Evolutionary conservation across 2,797 vertebrate species (phyloP).

Genomic region (Vultur gryphus): DNA sequence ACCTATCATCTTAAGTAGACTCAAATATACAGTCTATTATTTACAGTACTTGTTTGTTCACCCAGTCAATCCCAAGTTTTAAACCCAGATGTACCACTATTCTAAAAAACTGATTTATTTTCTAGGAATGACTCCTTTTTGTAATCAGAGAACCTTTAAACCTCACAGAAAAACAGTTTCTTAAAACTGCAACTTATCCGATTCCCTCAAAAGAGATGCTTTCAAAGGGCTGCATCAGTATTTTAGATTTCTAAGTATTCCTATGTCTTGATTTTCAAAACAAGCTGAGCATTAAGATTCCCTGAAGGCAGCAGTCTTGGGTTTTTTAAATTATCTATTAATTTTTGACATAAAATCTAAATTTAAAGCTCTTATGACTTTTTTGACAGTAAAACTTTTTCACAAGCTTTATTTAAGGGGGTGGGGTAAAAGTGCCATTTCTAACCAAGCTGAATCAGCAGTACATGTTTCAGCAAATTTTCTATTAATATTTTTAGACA

Average conservation of each 20-base stretch:
- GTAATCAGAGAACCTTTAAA: neutral
- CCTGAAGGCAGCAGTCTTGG: neutral
- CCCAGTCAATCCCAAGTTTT: neutral
- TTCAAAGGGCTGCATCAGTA: neutral
- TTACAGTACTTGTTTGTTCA: neutral
- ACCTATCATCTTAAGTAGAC: neutral
- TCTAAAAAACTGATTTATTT: neutral
- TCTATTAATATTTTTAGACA: neutral
- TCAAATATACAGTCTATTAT: neutral
- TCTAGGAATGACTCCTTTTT: neutral
- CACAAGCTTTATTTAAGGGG: neutral
- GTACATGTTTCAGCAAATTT: neutral
- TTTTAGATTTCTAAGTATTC: neutral
- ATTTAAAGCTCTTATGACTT: neutral
- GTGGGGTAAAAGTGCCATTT: neutral
- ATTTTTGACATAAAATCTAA: neutral
- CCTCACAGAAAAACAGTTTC: neutral
- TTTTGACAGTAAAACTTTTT: neutral
- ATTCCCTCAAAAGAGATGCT: neutral
- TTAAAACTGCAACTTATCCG: neutral
- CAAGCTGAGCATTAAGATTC: neutral
- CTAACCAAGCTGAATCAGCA: neutral
- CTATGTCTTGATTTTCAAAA: neutral
- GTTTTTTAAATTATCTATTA: neutral
- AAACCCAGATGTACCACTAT: neutral